A percentile compares a stretch with the other conserved stretches of the same genome.
Evolutionary conservation across 2,113 vertebrate species (phyloP).

Genomic region (Dascyllus trimaculatus): DNA sequence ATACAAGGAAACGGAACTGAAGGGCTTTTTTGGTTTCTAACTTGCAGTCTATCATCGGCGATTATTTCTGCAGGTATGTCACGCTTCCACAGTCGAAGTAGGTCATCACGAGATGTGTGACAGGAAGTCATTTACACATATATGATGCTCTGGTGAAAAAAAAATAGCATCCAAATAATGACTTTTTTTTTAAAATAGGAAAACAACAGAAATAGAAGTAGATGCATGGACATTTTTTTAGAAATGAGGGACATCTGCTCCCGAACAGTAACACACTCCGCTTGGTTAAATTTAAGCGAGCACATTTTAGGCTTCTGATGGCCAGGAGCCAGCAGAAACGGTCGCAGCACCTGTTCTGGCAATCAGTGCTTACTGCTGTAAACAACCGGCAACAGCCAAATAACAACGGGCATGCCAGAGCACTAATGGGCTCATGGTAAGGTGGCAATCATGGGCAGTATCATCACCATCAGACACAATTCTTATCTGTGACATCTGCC

Average conservation of each 20-base stretch:
- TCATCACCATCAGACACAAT: slow-evolving; percentile 10
- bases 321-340: slow-evolving; percentile 33
- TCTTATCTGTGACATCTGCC: slow-evolving; percentile 35
- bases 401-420: slow-evolving; percentile 17
- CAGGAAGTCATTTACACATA: too few species aligned
- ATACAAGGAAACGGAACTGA: too few species aligned
- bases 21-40: too few species aligned
- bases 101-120: too few species aligned
- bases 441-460: slow-evolving; percentile 25
- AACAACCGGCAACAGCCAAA: slow-evolving; percentile 38
- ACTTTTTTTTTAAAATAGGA: background rate
- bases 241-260: slow-evolving; percentile 24
- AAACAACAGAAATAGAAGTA: background rate
- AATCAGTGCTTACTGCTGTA: slow-evolving; percentile 22
- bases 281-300: background rate
- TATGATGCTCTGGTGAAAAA: too few species aligned
- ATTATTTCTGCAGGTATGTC: too few species aligned
- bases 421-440: slow-evolving; percentile 36
- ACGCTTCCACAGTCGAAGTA: too few species aligned
- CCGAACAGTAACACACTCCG: background rate
- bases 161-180: too few species aligned
- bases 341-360: slow-evolving; percentile 35
- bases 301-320: slow-evolving; percentile 4
- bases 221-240: background rate
- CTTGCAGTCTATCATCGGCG: too few species aligned